Evolutionary conservation across 2,113 vertebrate genomes (phyloP).

Genomic region (Tringa solitaria): DNA sequence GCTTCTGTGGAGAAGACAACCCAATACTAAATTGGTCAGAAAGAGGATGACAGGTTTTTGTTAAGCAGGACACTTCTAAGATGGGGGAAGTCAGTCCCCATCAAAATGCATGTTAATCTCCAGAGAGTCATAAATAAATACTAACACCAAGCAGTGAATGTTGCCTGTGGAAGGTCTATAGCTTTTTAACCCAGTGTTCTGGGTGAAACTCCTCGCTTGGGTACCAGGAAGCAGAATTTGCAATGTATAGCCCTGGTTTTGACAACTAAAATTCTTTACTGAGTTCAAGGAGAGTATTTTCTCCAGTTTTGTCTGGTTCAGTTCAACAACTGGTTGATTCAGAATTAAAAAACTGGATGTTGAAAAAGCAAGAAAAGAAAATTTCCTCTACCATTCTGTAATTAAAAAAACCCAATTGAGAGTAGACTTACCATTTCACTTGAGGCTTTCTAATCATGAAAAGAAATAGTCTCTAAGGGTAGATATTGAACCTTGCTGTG

Average conservation of each 20-base stretch:
- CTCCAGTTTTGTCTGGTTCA: neutral
- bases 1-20: neutral
- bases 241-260: neutral
- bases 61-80: neutral
- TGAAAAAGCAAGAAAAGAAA: neutral
- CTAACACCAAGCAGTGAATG: neutral
- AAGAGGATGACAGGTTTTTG: neutral
- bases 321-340: neutral
- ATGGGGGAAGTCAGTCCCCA: neutral
- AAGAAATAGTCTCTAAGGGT: neutral
- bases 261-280: neutral
- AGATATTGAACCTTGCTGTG: neutral
- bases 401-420: neutral
- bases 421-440: neutral
- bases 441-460: neutral
- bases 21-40: neutral
- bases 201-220: neutral
- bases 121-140: neutral
- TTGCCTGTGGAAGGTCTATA: neutral
- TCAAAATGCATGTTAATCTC: neutral
- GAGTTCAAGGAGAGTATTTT: neutral
- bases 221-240: neutral
- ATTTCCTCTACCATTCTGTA: neutral
- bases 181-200: neutral
- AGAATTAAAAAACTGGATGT: neutral